phyloP scores from a whole-genome alignment of 2,113 vertebrate genomes.

The Vidua chalybeata region DNA sequence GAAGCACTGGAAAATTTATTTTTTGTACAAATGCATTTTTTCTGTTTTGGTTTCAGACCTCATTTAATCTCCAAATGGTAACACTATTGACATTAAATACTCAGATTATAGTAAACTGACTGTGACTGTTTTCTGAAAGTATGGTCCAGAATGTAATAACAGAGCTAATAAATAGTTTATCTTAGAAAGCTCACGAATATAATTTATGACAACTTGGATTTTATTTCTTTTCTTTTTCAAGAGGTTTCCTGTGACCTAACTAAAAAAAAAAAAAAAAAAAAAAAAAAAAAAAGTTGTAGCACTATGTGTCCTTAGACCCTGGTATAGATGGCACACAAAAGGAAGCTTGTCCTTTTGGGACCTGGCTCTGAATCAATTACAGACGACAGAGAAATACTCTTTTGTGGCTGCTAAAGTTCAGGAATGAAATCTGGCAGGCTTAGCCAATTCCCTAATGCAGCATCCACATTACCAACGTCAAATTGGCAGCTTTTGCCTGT shows the following conservation, averaged over 20 bases:
- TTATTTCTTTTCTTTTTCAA: constrained; percentile 27
- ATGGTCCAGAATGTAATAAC: neutral
- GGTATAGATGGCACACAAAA: constrained; percentile 73
- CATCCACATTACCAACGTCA: constrained; percentile 72
- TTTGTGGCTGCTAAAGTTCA: constrained; percentile 79
- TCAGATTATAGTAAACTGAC: constrained; percentile 15
- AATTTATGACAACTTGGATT: constrained; percentile 7
- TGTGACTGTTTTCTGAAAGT: constrained; percentile 17
- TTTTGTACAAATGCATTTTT: constrained; percentile 24
- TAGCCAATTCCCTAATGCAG: constrained; percentile 72
- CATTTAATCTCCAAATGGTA: constrained; percentile 37
- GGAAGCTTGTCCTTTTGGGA: constrained; percentile 76
- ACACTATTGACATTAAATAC: constrained; percentile 27
- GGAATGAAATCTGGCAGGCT: constrained; percentile 79
- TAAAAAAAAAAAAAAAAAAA: neutral
- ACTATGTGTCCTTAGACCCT: constrained; percentile 60
- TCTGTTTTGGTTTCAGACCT: constrained; percentile 23
- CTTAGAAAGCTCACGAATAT: neutral
- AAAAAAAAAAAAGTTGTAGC: neutral
- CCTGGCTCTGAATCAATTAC: constrained; percentile 76
- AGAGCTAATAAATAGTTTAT: constrained; percentile 41
- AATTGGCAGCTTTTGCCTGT: constrained; percentile 73
- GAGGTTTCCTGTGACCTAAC: constrained; percentile 53
- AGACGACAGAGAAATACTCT: constrained; percentile 78
- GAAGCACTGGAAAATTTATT: neutral